A percentile compares a stretch with the other conserved stretches of the same genome.
Conservation (phyloP, 1,140 invertebrate genomes). For the Aphelenchoides fujianensis region DNA sequence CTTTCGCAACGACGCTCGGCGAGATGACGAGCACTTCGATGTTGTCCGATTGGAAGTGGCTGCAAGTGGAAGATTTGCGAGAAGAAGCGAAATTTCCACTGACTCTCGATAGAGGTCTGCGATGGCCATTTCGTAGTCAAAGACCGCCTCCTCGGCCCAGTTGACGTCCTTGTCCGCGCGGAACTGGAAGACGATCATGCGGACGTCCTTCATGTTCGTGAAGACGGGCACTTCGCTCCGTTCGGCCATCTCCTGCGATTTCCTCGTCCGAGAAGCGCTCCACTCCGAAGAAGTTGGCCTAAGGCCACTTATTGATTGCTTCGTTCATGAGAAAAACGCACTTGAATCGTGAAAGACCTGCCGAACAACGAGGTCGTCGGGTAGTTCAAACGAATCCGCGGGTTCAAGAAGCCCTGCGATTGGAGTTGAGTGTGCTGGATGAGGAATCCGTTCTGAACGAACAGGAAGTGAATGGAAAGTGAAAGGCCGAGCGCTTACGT, state of each 20-base stretch:
- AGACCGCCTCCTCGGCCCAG: conserved; percentile 34
- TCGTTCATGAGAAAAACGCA: not conserved
- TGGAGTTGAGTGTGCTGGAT: conserved; percentile 12
- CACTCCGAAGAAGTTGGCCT: conserved; percentile 28
- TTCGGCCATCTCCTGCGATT: too few species aligned
- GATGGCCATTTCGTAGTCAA: conserved; percentile 38
- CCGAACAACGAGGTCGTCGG: conserved; percentile 27
- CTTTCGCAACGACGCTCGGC: conserved; percentile 38
- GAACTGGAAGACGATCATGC: conserved; percentile 41
- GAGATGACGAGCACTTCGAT: conserved; percentile 38
- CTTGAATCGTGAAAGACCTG: conserved; percentile 24
- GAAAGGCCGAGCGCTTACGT: conserved; percentile 12
- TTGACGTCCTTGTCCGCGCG: conserved; percentile 35
- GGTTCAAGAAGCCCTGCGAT: not conserved
- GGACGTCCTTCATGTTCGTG: conserved; percentile 20
- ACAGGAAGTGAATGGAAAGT: not conserved
- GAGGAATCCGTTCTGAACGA: conserved; percentile 11
- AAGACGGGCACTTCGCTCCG: too few species aligned
- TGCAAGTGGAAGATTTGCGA: conserved; percentile 29
- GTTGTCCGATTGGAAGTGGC: conserved; percentile 27
- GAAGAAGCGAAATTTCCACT: conserved; percentile 15
- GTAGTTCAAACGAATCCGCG: conserved; percentile 17
- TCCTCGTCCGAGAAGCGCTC: not conserved
- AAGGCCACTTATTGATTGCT: not conserved
- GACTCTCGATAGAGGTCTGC: conserved; percentile 43